Base-by-base conservation (phyloP, 2,888 invertebrate genomes). In the Diploptera punctata region DNA sequence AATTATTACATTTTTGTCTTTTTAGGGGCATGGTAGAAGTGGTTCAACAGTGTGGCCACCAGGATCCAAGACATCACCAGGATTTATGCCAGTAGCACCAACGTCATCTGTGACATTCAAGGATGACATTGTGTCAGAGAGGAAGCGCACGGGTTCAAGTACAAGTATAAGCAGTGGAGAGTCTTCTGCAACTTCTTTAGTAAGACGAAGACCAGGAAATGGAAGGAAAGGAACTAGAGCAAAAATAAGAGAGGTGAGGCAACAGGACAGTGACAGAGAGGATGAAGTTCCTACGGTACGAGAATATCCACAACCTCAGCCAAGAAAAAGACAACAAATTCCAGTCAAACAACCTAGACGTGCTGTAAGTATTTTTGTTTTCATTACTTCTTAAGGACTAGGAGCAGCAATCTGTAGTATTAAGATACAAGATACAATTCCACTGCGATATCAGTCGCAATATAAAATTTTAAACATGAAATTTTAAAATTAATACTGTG, bases 41-140 rank as follows among this genome's bases (percentile, higher is more conserved):
- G 57, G 57, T 3, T 3, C 57, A 10, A 68, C 29, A 24, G 9
- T 60, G 18, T 31, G 31, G 31, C 31, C 31, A 1, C 16, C n/a
- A n/a, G 65, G 65, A 5, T 24, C 43, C 21, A 65, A 65, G 21
- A 26, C 47, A n/a, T 65, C 62, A 19, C 62, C 62, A 18, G 38
- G 62, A 18, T 62, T 62, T 5, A 19, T 65, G 44, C 65, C 65
- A 33, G 49, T 78, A 78, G 44, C 79, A 79, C 72, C 78, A 78
- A 18, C 77, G 76, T 24, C 70, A 29, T 33, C 71, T 18, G 75
- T 75, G 13, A 71, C 71, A 13, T 73, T 75, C 68, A 57, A 71
- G 26, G 75, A 74, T 38, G 74, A 73, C 44, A 65, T 43, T 2
- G n/a, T 29, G n/a, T 10, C 44, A 18, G 26, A 9, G n/a, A 31